Evolutionary conservation across 2,888 invertebrate genomes (phyloP).

Genomic region (Tetragnatha montana): DNA sequence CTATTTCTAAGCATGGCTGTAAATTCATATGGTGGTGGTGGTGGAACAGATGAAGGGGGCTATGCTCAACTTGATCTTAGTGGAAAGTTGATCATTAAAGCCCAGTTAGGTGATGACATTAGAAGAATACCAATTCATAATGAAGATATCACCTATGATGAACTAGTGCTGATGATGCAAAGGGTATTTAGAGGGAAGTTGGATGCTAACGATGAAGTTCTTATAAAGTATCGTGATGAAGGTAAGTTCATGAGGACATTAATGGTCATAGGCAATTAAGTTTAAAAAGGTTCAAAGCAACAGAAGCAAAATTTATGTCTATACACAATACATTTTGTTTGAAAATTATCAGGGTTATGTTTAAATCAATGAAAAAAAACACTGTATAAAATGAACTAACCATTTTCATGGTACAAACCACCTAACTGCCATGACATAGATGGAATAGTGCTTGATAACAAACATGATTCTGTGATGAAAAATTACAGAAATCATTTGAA

Average conservation of each 20-base stretch:
- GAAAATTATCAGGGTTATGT: too few relatives aligned
- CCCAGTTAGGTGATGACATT: conserved; percentile 82
- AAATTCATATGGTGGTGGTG: conserved; percentile 68
- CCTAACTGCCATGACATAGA: too few relatives aligned
- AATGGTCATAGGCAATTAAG: neutral
- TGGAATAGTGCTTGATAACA: too few relatives aligned
- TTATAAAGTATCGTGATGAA: conserved; percentile 84
- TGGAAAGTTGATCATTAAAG: conserved; percentile 76
- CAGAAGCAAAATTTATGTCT: too few relatives aligned
- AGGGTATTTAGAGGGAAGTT: conserved; percentile 82
- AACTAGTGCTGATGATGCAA: conserved; percentile 85
- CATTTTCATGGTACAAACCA: too few relatives aligned
- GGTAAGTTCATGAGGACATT: conserved; percentile 76
- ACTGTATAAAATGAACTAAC: too few relatives aligned
- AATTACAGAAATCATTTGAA: too few relatives aligned
- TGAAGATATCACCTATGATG: conserved; percentile 84
- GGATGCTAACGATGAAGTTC: conserved; percentile 81
- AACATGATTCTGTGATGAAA: too few relatives aligned
- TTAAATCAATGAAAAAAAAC: too few relatives aligned
- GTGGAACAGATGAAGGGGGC: conserved; percentile 70
- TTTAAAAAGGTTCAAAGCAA: too few relatives aligned
- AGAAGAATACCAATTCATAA: conserved; percentile 84
- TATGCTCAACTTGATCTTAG: conserved; percentile 74
- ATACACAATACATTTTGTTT: too few relatives aligned
- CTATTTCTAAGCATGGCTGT: conserved; percentile 48